Evolutionary conservation across 2,113 vertebrate genomes (phyloP), one percentile per base, ranked within the genome.

Genomic region (Trogon melanurus): DNA sequence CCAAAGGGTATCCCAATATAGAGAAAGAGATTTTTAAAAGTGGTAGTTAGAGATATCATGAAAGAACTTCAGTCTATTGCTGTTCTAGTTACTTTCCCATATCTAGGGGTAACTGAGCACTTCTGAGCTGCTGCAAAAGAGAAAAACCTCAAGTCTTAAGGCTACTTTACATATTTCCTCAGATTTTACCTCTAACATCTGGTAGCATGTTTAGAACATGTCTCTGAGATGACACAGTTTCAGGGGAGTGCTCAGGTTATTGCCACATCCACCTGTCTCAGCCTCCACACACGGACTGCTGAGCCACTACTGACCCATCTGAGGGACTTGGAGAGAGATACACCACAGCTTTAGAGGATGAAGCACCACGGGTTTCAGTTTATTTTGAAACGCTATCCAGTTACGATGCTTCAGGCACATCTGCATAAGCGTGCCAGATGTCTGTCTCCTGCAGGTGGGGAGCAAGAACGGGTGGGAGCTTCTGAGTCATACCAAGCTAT

Each of bases 131-230:
- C 25, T 60, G 44, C 13, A 51, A 54, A 90, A 60, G 23, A 73
- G 3, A n/a, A 73, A 20, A 67, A 4, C 3, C 2, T 1, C 12
- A 50, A 36, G 18, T 32, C 27, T 70, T 57, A 62, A 58, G 16
- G 16, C 66, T 38, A 4, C 6, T 7, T 53, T 66, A 41, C 3
- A 13, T 0, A 0, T 41, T 50, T 61, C 20, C 34, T 70, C 1
- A 0, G 3, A 70, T 54, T 73, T 78, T 76, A 71, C 8, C 11
- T 8, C 26, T 89, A 51, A 51, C 16, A 34, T 51, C 32, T 72
- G 25, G 47, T 16, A 50, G 5, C 2, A 4, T 30, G n/a, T 44
- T 11, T n/a, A 14, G 7, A 66, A 3, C 2, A 17, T 26, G 16
- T 48, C 26, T 89, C 67, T 26, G 32, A 48, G 27, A 81, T 19